Conservation (phyloP, 64 coral and sea anemone species). For the Pocillopora verrucosa region DNA sequence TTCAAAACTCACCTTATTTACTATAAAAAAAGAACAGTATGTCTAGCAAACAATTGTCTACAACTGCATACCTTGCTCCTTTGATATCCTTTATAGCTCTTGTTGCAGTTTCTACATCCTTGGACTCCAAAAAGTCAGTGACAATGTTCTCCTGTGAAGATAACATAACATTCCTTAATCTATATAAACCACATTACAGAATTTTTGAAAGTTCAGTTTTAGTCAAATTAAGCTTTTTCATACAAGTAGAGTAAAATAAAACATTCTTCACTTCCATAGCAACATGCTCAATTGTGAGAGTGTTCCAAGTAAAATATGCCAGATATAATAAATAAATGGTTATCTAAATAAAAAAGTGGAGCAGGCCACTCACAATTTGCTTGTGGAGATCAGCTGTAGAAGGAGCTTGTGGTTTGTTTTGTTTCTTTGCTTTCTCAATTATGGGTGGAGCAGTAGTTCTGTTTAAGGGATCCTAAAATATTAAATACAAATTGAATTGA, state of each 20-base stretch:
- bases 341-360: background rate
- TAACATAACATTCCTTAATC: too few species aligned
- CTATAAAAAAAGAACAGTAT: too few species aligned
- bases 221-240: too few species aligned
- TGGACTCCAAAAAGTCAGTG: slow-evolving; percentile 55
- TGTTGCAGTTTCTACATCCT: slow-evolving; percentile 32
- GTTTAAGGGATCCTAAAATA: slow-evolving; percentile 52
- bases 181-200: too few species aligned
- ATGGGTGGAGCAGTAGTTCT: slow-evolving; percentile 61
- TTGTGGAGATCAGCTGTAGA: slow-evolving; percentile 53
- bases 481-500: background rate
- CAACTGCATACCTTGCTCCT: slow-evolving; percentile 44
- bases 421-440: slow-evolving; percentile 64
- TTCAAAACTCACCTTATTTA: too few species aligned
- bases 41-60: too few species aligned
- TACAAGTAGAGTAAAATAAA: too few species aligned
- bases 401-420: slow-evolving; percentile 47
- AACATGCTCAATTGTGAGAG: too few species aligned
- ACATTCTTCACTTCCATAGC: too few species aligned
- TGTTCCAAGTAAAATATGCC: too few species aligned
- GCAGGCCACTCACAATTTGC: slow-evolving; percentile 50
- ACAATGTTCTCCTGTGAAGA: slow-evolving; percentile 63
- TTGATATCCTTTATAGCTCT: slow-evolving; percentile 77
- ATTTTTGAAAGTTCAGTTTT: too few species aligned
- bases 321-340: too few species aligned